Evolutionary conservation across 2,888 invertebrate species (phyloP).

Genomic region (Amblyjoppa proteus): DNA sequence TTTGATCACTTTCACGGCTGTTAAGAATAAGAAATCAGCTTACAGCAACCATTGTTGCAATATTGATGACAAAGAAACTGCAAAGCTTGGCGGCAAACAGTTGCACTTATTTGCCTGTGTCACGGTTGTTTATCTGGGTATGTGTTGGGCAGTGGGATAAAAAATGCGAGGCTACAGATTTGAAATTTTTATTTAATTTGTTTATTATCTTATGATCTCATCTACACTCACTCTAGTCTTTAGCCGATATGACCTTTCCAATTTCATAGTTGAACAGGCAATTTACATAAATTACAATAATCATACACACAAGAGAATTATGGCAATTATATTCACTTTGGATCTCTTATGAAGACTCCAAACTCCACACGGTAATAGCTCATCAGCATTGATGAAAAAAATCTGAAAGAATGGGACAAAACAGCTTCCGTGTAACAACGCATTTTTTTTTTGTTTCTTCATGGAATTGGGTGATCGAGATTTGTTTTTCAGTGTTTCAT

Average conservation of each 20-base stretch:
- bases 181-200: no score
- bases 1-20: no score
- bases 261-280: background rate
- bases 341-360: background rate
- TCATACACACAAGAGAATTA: background rate
- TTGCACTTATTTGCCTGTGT: no score
- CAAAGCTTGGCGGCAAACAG: no score
- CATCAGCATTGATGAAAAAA: constrained; percentile 20
- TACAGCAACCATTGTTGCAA: no score
- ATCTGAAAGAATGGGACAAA: constrained; percentile 5
- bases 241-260: background rate
- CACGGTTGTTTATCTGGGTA: no score
- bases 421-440: constrained; percentile 2
- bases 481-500: no score
- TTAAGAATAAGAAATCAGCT: no score
- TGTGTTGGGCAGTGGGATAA: no score
- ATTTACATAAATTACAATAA: constrained; percentile 28
- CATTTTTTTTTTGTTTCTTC: background rate
- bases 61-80: no score
- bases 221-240: background rate
- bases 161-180: no score
- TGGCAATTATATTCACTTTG: background rate
- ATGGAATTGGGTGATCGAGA: no score
- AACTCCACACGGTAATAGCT: constrained; percentile 30
- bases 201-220: background rate